phyloP scores from a whole-genome alignment of 2,888 invertebrate species.

The Halocaridina rubra region DNA sequence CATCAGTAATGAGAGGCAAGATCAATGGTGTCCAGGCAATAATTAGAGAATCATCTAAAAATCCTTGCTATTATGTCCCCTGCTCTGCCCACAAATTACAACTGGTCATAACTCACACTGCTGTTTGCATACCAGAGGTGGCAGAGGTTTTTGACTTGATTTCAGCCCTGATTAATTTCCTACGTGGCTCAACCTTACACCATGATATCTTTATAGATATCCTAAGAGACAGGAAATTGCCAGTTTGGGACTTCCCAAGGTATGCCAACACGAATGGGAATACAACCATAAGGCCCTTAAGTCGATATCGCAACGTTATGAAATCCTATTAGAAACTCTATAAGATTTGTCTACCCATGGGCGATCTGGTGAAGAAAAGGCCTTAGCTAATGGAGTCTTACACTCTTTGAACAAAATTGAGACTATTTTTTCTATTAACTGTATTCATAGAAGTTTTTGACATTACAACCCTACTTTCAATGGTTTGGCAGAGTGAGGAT shows the following conservation, averaged over 20 bases:
- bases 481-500: too few relatives aligned
- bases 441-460: too few relatives aligned
- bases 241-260: background rate
- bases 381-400: too few relatives aligned
- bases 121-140: background rate
- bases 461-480: too few relatives aligned
- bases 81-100: slow-evolving; percentile 10
- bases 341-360: too few relatives aligned
- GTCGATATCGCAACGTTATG: background rate
- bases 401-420: too few relatives aligned
- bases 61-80: slow-evolving; percentile 3
- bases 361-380: too few relatives aligned
- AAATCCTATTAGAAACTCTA: too few relatives aligned
- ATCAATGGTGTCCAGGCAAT: background rate
- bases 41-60: slow-evolving; percentile 1
- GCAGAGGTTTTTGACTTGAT: background rate
- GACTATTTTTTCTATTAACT: too few relatives aligned
- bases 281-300: background rate
- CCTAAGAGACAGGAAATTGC: background rate
- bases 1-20: slow-evolving; percentile 1
- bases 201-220: background rate
- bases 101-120: background rate
- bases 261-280: background rate
- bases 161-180: background rate
- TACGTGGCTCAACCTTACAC: background rate